A percentile compares a stretch with the other conserved stretches of the same genome.
Evolutionary conservation across 2,888 invertebrate genomes (phyloP).

Genomic region (Aplocera efformata): DNA sequence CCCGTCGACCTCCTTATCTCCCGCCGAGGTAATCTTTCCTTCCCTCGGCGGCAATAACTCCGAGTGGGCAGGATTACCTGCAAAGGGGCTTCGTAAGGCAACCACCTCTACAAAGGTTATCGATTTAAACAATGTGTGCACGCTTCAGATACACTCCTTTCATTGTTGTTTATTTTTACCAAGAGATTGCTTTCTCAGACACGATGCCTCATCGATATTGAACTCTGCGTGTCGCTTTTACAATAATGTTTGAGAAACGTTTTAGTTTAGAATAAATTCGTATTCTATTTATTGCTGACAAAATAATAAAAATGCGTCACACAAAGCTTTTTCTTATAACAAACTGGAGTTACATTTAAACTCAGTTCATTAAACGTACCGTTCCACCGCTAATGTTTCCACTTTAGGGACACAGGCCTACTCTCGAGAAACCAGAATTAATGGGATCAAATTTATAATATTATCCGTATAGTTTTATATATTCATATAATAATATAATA

Average conservation of each 20-base stretch:
- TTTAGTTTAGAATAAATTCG: conserved; percentile 1
- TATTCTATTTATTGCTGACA: no score
- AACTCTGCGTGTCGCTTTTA: conserved; percentile 21
- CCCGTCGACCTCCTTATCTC: conserved; percentile 80
- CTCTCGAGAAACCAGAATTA: no score
- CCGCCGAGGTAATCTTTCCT: conserved; percentile 80
- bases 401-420: no score
- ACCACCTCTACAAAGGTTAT: conserved; percentile 75
- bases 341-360: no score
- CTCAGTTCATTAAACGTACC: no score
- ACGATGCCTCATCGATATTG: conserved; percentile 22
- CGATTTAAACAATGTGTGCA: conserved; percentile 74
- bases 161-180: conserved; percentile 48
- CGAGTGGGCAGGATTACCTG: conserved; percentile 80
- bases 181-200: conserved; percentile 26
- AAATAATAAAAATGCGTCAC: no score
- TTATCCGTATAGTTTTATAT: no score
- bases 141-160: conserved; percentile 53
- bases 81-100: conserved; percentile 73
- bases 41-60: conserved; percentile 80
- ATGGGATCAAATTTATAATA: no score
- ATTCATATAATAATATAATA: no score
- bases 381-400: no score
- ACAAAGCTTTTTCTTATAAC: no score
- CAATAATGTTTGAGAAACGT: conserved; percentile 7